These are phyloP conservation scores for Cirrhinus molitorella DNA, from an alignment of 2,797 vertebrate genomes.

Conservation along the genomic window DNA sequence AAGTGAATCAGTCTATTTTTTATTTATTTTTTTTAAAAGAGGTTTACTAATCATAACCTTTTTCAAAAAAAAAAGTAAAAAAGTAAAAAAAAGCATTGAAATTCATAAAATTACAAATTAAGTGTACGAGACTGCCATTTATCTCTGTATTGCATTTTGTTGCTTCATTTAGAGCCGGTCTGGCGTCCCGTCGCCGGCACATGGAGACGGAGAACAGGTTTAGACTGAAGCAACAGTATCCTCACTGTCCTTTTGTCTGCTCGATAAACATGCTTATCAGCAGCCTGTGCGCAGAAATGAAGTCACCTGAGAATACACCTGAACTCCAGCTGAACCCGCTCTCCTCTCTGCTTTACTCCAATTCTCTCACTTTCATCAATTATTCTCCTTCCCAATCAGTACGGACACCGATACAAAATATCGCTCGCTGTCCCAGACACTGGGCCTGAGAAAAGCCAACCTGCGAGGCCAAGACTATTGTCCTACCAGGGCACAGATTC, in stretches of 20 bases:
- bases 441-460: conserved; percentile 76
- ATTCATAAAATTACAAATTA: not conserved
- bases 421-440: conserved; percentile 80
- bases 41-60: no score
- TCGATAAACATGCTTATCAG: conserved; percentile 62
- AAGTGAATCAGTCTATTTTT: not conserved
- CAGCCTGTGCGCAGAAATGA: conserved; percentile 77
- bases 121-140: not conserved
- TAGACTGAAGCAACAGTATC: conserved; percentile 54
- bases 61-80: no score
- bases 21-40: no score
- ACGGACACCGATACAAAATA: conserved; percentile 81
- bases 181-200: conserved; percentile 19
- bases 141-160: not conserved
- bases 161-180: not conserved
- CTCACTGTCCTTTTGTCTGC: conserved; percentile 55
- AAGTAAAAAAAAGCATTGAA: no score
- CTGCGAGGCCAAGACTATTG: conserved; percentile 43
- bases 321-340: conserved; percentile 90
- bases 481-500: conserved; percentile 26
- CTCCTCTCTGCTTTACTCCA: conserved; percentile 76
- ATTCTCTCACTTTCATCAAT: conserved; percentile 88
- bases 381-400: conserved; percentile 87
- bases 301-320: conserved; percentile 90
- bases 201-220: conserved; percentile 68